These are phyloP conservation scores for Megalops atlanticus DNA, from an alignment of 2,113 vertebrate species.

Conservation along the genomic window DNA sequence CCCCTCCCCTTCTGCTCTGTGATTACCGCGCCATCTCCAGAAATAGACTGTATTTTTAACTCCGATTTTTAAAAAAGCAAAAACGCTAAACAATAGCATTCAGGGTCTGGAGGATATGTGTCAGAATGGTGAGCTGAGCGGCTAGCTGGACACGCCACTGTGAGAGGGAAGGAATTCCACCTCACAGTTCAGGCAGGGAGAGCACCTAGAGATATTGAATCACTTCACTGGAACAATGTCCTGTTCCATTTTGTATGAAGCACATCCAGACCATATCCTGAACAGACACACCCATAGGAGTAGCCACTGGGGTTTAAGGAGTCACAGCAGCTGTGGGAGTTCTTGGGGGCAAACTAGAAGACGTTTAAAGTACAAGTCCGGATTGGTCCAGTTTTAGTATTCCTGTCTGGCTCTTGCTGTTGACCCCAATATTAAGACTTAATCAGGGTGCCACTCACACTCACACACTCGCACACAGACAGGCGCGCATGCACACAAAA, in stretches of 20 bases:
- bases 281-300: neutral
- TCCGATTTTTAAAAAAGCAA: too few relatives aligned
- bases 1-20: neutral
- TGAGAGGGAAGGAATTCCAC: neutral
- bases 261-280: neutral
- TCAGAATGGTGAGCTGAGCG: neutral
- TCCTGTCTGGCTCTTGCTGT: too few relatives aligned
- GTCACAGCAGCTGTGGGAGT: neutral
- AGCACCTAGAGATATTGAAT: neutral
- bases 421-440: too few relatives aligned
- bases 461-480: neutral
- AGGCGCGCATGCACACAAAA: too few relatives aligned
- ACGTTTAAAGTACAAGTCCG: too few relatives aligned
- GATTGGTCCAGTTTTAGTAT: too few relatives aligned
- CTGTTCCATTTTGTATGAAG: too few relatives aligned
- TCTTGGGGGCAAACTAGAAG: too few relatives aligned
- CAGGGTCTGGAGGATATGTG: neutral
- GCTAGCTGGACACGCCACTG: neutral
- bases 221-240: neutral
- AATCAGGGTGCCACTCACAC: too few relatives aligned
- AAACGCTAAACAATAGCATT: neutral
- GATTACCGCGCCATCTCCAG: neutral
- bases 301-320: neutral
- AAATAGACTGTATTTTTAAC: too few relatives aligned
- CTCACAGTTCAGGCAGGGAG: neutral